phyloP scores from a whole-genome alignment of 2,113 vertebrate genomes.

The Chinchilla lanigera region DNA sequence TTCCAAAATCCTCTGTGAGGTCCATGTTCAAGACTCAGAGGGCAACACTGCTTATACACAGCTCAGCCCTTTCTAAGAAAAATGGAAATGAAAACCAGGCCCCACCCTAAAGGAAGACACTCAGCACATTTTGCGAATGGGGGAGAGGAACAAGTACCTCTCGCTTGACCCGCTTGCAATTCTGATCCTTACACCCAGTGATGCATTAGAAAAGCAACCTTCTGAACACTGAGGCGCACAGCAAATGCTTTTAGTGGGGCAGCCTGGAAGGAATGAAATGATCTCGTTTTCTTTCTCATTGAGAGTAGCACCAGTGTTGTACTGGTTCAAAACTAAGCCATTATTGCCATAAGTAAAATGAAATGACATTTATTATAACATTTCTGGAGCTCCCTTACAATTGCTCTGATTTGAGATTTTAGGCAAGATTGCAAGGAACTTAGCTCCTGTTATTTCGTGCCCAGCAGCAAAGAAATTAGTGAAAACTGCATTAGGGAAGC shows the following conservation, averaged over 20 bases:
- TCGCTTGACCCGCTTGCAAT: not conserved
- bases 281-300: constrained; percentile 11
- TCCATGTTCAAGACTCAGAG: constrained; percentile 44
- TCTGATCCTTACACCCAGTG: constrained; percentile 13
- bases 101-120: not conserved
- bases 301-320: not conserved
- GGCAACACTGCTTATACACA: constrained; percentile 51
- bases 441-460: constrained; percentile 81
- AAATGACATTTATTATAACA: constrained; percentile 74
- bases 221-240: not conserved
- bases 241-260: constrained; percentile 60
- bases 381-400: constrained; percentile 65
- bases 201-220: constrained; percentile 33
- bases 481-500: constrained; percentile 76
- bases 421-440: constrained; percentile 76
- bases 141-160: not conserved
- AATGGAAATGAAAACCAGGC: constrained; percentile 6
- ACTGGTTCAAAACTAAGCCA: constrained; percentile 53
- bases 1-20: constrained; percentile 53
- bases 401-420: constrained; percentile 78
- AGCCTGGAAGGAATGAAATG: not conserved
- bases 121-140: not conserved
- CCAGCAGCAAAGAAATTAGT: constrained; percentile 83
- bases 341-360: constrained; percentile 72
- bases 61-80: constrained; percentile 8